These are phyloP conservation scores for Dicerorhinus sumatrensis DNA, from an alignment of 2,113 vertebrate species.

Conservation along the genomic window DNA sequence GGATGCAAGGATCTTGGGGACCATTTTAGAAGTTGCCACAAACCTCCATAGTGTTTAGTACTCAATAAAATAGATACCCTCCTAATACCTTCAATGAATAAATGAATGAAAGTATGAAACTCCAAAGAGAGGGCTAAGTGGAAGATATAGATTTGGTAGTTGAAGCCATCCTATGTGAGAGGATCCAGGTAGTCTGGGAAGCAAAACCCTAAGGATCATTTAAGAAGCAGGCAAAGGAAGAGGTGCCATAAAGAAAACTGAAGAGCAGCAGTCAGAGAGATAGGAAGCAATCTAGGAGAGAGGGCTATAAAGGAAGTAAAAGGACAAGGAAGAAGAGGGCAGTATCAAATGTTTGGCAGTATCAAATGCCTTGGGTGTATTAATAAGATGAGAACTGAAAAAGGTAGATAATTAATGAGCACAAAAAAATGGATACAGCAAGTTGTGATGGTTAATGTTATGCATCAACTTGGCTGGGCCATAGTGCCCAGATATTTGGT, in stretches of 20 bases:
- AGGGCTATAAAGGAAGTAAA: not conserved
- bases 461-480: not conserved
- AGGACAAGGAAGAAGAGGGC: not conserved
- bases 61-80: not conserved
- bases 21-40: not conserved
- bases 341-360: not conserved
- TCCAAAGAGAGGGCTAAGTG: not conserved
- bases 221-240: not conserved
- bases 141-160: not conserved
- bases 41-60: not conserved
- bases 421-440: not conserved
- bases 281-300: not conserved
- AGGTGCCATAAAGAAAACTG: not conserved
- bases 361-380: not conserved
- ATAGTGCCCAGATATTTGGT: not conserved
- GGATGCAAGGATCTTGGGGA: not conserved
- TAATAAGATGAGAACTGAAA: not conserved
- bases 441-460: conserved; percentile 4
- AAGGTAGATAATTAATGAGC: not conserved
- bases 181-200: not conserved
- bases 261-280: not conserved
- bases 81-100: not conserved
- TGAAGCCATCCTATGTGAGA: not conserved
- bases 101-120: not conserved
- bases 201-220: not conserved